Conservation (phyloP, 2,113 vertebrate species). For the Tor tambroides region DNA sequence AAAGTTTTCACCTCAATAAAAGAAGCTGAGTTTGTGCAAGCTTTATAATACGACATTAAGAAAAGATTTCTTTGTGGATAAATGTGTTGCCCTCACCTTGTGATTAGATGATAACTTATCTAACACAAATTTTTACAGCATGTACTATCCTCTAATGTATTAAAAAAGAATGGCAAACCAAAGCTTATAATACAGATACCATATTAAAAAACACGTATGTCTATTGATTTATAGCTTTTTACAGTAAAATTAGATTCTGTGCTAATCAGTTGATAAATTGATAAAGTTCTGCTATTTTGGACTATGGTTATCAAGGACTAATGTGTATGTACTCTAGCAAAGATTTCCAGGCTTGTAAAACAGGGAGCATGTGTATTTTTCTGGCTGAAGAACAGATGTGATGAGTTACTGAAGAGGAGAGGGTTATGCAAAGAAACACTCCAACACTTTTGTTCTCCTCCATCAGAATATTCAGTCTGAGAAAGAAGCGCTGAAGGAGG, state of each 20-base stretch:
- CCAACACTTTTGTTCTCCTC: background rate
- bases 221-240: background rate
- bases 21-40: too few species aligned
- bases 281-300: background rate
- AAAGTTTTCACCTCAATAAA: too few species aligned
- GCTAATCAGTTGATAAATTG: background rate
- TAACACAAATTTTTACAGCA: too few species aligned
- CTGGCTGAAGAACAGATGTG: background rate
- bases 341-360: background rate
- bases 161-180: too few species aligned
- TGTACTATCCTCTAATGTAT: too few species aligned
- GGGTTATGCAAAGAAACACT: background rate
- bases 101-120: too few species aligned
- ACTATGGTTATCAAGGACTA: too few species aligned
- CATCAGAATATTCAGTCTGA: conserved; percentile 91
- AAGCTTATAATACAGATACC: background rate
- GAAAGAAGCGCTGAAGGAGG: conserved; percentile 92
- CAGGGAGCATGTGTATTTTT: background rate
- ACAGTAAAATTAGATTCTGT: background rate
- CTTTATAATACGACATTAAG: too few species aligned
- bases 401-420: background rate
- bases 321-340: background rate
- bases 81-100: too few species aligned
- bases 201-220: background rate
- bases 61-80: too few species aligned